Evolutionary conservation across 2,888 invertebrate species (phyloP).

Genomic region (Andrena camellia): DNA sequence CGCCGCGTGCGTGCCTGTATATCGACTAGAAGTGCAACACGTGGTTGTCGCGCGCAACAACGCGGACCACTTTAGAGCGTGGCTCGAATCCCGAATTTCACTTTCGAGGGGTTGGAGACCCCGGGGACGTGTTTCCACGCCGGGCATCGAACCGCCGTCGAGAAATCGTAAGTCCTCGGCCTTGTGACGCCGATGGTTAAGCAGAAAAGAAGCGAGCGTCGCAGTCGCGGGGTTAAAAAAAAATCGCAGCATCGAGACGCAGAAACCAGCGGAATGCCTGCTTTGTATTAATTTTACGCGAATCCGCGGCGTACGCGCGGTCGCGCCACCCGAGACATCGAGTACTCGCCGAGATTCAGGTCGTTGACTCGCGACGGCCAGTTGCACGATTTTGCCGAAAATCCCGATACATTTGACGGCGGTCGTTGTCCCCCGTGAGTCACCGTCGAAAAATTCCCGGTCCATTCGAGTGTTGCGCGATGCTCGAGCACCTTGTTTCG

Average conservation of each 20-base stretch:
- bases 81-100: conserved; percentile 10
- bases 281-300: background rate
- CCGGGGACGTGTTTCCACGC: background rate
- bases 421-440: conserved; percentile 71
- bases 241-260: background rate
- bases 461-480: conserved; percentile 42
- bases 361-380: conserved; percentile 25
- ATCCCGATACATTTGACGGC: conserved; percentile 50
- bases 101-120: background rate
- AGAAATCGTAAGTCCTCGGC: background rate
- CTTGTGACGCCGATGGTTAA: background rate
- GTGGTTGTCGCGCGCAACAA: conserved; percentile 71
- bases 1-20: conserved; percentile 23
- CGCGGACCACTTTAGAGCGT: conserved; percentile 50
- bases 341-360: conserved; percentile 5
- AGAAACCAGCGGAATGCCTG: background rate
- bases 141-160: background rate
- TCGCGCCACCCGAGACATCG: too few species aligned
- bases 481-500: conserved; percentile 23
- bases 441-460: conserved; percentile 67
- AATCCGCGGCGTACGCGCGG: background rate
- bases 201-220: background rate
- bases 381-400: conserved; percentile 60
- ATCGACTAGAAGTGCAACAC: conserved; percentile 71
- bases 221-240: background rate